Percentiles rank a stretch among this genome's conserved stretches.
Evolutionary conservation across 2,888 invertebrate species (phyloP).

Genomic region (Chrysolina haemoptera): DNA sequence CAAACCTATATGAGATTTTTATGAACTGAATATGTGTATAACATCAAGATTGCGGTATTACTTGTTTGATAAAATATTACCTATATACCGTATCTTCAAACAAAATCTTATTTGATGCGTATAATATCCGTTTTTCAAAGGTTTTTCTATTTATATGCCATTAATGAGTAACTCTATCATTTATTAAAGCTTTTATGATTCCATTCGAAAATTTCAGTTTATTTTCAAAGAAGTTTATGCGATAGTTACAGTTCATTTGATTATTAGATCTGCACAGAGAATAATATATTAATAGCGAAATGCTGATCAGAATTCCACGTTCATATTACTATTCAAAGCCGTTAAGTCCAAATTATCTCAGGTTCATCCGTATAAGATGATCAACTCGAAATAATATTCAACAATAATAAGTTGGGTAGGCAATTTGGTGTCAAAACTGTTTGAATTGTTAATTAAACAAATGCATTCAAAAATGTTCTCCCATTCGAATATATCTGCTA

Average conservation of each 20-base stretch:
- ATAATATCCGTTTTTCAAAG: constrained; percentile 10
- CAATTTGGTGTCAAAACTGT: neutral
- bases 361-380: neutral
- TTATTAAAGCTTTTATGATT: neutral
- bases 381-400: neutral
- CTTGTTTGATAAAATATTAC: neutral
- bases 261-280: neutral
- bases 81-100: neutral
- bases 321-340: no score
- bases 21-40: no score
- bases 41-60: neutral
- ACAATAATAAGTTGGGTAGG: neutral
- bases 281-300: neutral
- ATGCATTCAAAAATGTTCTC: neutral
- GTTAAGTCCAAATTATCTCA: neutral
- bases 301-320: no score
- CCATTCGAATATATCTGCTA: neutral
- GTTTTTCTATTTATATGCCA: constrained; percentile 11
- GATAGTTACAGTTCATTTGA: neutral
- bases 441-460: neutral
- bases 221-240: constrained; percentile 1
- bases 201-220: constrained; percentile 1
- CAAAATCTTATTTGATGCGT: neutral
- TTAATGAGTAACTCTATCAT: neutral
- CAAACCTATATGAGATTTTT: no score